Conservation (phyloP, 2,113 vertebrate genomes). For the Bathybates hornii region DNA sequence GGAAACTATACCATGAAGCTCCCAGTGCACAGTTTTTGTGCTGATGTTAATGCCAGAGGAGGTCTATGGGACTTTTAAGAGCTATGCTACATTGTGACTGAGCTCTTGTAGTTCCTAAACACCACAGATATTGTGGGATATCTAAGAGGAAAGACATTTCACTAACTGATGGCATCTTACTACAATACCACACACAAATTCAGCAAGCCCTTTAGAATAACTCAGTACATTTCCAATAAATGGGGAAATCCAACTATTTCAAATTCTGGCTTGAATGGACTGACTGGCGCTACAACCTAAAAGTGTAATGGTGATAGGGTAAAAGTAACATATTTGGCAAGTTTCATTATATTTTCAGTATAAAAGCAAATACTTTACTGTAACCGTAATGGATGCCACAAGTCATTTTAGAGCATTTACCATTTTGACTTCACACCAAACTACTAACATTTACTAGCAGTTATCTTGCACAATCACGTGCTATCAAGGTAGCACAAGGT, state of each 20-base stretch:
- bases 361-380: neutral
- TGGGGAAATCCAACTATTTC: neutral
- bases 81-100: neutral
- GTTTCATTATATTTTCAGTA: neutral
- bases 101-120: neutral
- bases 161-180: neutral
- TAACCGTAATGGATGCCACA: accelerated
- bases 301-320: neutral
- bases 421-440: neutral
- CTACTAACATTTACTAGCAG: neutral
- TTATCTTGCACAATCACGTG: neutral
- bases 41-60: neutral
- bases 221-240: neutral
- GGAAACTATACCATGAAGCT: neutral
- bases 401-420: neutral
- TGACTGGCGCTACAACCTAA: accelerated
- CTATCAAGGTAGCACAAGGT: neutral
- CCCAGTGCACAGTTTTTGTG: neutral
- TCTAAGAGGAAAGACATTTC: neutral
- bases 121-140: neutral
- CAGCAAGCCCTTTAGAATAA: neutral
- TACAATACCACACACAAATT: neutral
- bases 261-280: neutral
- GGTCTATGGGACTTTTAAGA: neutral
- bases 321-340: neutral